Percentiles rank a stretch among this genome's conserved stretches.
phyloP scores from a whole-genome alignment of 92 coral and sea anemone species.

The Diadumene lineata region DNA sequence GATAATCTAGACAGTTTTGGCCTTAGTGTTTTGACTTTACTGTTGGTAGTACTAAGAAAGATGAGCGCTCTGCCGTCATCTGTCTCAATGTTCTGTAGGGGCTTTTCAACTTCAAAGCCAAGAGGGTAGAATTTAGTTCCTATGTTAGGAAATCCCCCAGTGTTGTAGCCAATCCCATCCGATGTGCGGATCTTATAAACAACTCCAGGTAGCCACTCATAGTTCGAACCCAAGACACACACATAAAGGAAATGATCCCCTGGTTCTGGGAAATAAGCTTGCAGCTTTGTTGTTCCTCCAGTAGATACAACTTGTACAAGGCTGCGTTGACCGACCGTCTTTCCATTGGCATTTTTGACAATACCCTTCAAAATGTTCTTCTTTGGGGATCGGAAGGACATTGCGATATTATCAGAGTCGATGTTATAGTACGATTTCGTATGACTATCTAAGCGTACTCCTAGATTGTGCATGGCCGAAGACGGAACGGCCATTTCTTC shows the following conservation, averaged over 20 bases:
- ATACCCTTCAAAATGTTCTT: conserved; percentile 57
- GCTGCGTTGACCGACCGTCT: conserved; percentile 46
- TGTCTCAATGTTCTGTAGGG: conserved; percentile 62
- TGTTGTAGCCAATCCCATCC: conserved; percentile 69
- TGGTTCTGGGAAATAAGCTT: conserved; percentile 69
- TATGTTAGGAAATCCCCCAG: conserved; percentile 79
- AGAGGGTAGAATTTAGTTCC: conserved; percentile 56
- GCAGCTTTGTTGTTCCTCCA: conserved; percentile 46
- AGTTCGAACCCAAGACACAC: conserved; percentile 43
- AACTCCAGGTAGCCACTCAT: conserved; percentile 69
- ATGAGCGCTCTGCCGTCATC: conserved; percentile 56
- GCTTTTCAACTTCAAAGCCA: conserved; percentile 66
- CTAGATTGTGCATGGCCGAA: conserved; percentile 29
- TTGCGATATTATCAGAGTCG: conserved; percentile 55
- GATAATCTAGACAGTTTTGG: conserved; percentile 45
- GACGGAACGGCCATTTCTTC: conserved; percentile 79
- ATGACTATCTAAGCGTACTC: conserved; percentile 73
- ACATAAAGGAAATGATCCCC: conserved; percentile 68
- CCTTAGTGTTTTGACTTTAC: conserved; percentile 35
- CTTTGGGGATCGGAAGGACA: conserved; percentile 50
- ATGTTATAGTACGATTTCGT: conserved; percentile 57
- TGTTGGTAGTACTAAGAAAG: conserved; percentile 51
- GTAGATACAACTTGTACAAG: conserved; percentile 51
- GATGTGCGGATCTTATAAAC: conserved; percentile 59
- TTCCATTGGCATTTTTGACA: conserved; percentile 46